These are phyloP conservation scores for Microtus oregoni DNA, from an alignment of 2,113 vertebrate species.

Conservation along the genomic window DNA sequence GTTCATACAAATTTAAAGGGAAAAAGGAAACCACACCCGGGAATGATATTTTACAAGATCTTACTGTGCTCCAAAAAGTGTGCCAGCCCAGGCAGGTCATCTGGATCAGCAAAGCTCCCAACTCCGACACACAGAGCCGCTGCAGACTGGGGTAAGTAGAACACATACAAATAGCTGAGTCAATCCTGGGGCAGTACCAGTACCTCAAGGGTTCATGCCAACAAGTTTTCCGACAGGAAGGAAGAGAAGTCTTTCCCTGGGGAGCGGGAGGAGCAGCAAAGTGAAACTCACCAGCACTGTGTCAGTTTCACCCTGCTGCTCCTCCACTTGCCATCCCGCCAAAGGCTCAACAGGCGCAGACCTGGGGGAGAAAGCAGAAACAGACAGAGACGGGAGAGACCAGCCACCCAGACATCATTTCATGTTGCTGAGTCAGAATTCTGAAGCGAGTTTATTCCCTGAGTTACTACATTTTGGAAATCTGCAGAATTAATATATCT, in stretches of 20 bases:
- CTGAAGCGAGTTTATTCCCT: slow-evolving; percentile 47
- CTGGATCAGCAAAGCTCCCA: slow-evolving; percentile 98
- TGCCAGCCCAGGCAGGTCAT: slow-evolving; percentile 96
- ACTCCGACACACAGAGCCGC: slow-evolving; percentile 96
- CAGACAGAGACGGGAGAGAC: slow-evolving; percentile 62
- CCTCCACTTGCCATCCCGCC: slow-evolving; percentile 78
- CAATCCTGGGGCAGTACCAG: slow-evolving; percentile 52
- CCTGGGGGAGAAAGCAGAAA: slow-evolving; percentile 73
- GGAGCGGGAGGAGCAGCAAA: slow-evolving; percentile 83
- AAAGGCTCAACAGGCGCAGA: slow-evolving; percentile 72
- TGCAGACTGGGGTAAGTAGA: slow-evolving; percentile 91
- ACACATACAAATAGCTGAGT: slow-evolving; percentile 75
- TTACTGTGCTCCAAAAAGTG: slow-evolving; percentile 99
- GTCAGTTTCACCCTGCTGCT: slow-evolving; percentile 83
- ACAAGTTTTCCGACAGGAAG: slow-evolving; percentile 63
- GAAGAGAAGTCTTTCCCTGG: slow-evolving; percentile 74
- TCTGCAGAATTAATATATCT: slow-evolving; percentile 51
- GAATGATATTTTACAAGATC: slow-evolving; percentile 82
- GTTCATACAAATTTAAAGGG: slow-evolving; percentile 18
- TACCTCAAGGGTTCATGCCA: slow-evolving; percentile 57
- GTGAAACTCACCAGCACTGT: slow-evolving; percentile 83
- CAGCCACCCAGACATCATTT: slow-evolving; percentile 51
- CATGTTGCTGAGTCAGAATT: slow-evolving; percentile 53
- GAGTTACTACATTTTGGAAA: slow-evolving; percentile 57
- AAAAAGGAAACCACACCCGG: neutral